phyloP scores from a whole-genome alignment of 1,140 invertebrate genomes.

The Platorchestia sp. region DNA sequence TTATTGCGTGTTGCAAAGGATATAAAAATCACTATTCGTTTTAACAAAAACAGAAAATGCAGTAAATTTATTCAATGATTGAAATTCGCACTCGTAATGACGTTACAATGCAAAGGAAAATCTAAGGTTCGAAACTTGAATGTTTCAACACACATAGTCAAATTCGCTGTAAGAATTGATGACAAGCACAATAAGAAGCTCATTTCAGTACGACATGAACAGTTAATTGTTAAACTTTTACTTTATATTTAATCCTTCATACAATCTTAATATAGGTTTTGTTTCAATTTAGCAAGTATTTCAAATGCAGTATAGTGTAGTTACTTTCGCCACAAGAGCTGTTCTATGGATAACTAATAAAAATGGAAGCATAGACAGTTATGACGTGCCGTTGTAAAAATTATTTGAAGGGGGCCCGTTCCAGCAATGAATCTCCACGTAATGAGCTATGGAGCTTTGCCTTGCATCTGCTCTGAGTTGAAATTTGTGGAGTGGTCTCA shows the following conservation, averaged over 20 bases:
- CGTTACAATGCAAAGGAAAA: not conserved
- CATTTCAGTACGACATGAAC: not conserved
- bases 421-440: not conserved
- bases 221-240: not conserved
- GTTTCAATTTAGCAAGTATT: not conserved
- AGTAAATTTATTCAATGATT: not conserved
- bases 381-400: not conserved
- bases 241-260: not conserved
- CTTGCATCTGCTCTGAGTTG: not conserved
- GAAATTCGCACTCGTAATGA: not conserved
- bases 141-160: not conserved
- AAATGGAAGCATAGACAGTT: not conserved
- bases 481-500: not conserved
- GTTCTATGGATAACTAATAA: not conserved
- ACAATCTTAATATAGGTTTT: not conserved
- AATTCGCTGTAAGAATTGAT: not conserved
- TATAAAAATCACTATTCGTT: not conserved
- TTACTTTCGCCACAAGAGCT: not conserved
- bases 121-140: not conserved
- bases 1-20: too few species aligned
- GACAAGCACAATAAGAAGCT: not conserved
- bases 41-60: not conserved
- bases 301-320: not conserved
- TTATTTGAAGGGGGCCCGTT: not conserved
- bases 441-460: not conserved